Conservation (phyloP, 2,113 vertebrate species). For the Passer domesticus region DNA sequence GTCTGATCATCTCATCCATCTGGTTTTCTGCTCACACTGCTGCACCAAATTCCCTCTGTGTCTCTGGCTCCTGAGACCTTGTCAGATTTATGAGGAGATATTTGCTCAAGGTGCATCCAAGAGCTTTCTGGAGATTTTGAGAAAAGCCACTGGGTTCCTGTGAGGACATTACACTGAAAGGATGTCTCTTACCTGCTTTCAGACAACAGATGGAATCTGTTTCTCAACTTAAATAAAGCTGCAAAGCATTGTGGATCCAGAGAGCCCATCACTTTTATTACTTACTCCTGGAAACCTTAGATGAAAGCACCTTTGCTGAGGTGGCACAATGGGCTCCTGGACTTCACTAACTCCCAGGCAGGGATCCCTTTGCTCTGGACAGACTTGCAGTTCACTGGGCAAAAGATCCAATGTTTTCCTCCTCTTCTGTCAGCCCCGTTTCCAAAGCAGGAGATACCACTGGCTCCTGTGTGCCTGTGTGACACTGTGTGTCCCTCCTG, state of each 20-base stretch:
- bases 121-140: background rate
- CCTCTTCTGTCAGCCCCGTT: background rate
- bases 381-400: background rate
- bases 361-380: background rate
- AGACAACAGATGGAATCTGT: background rate
- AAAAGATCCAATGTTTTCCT: rapidly evolving
- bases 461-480: rapidly evolving
- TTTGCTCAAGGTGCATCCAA: background rate
- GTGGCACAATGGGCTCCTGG: background rate
- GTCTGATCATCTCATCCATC: background rate
- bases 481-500: too few relatives aligned
- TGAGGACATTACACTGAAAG: background rate
- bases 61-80: background rate
- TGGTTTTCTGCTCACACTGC: background rate
- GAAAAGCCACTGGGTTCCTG: background rate
- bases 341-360: rapidly evolving
- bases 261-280: background rate
- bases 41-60: background rate
- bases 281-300: background rate
- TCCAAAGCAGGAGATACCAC: background rate
- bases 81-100: background rate
- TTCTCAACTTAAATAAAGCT: background rate
- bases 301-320: background rate
- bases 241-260: background rate
- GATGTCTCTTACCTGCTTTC: background rate